Base-by-base conservation (phyloP, 1,140 invertebrate genomes). In the Maniola jurtina region DNA sequence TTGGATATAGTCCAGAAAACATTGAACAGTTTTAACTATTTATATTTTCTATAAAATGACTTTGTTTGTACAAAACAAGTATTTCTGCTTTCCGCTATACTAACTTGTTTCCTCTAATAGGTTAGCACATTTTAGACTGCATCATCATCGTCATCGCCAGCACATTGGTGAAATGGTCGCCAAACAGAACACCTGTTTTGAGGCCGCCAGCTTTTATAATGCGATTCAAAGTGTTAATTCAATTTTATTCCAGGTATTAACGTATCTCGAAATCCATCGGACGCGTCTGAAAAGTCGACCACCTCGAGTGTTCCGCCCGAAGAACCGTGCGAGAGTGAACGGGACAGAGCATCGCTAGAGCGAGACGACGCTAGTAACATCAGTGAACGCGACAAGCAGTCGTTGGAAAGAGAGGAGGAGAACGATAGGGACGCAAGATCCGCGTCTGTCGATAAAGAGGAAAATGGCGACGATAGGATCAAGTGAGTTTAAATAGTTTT, bases 241-340 rank as follows among this genome's bases (percentile, higher is more conserved):
- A 13, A 47, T 59, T 59, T 47, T 9, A 15, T 47, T 57, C 0
- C 47, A 86, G 82, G 83, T 16, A 80, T 81, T 35, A 86, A 85
- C 68, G 86, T 88, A 34, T 86, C 86, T 0, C 72, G 86, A 2
- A 88, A 88, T 13, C 86, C 86, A 14, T 88, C 86, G 7, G 86
- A 88, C 59, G 86, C 86, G 7, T 88, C 86, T 1, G 82, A 85
- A 63, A 86, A 84, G 61, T 86, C 84, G 0, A 68, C 70, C 0
- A 68, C 70, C 6, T 74, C 77, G 0, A 78, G 75, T 57, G 72
- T 75, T 0, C 73, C 71, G 0, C 62, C 72, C 3, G 68, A 72
- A 34, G 80, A 79, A 0, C 62, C 70, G 35, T 56, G 48, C 45
- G 69, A 71, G 42, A 61, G 59, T 42, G 72, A 77, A 61, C 33